A percentile compares a stretch with the other conserved stretches of the same genome.
These are phyloP conservation scores for Notarius lentiginosus DNA, from an alignment of 2,113 vertebrate species.

Conservation along the genomic window DNA sequence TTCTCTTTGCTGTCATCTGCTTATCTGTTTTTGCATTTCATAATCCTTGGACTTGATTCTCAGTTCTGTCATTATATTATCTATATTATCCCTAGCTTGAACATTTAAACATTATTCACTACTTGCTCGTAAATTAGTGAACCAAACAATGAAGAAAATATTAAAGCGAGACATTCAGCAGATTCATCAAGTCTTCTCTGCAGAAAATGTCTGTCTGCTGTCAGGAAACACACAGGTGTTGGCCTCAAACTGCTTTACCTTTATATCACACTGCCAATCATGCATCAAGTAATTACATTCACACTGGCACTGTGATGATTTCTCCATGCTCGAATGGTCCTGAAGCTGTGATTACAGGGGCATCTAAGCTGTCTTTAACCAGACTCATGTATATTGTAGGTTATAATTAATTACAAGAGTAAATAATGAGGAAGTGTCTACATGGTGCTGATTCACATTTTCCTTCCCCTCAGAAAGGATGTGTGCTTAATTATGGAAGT, in stretches of 20 bases:
- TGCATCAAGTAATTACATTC: slow-evolving; percentile 16
- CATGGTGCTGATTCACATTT: background rate
- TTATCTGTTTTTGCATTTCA: background rate
- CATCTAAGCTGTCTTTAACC: slow-evolving; percentile 2
- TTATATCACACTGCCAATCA: slow-evolving; percentile 2
- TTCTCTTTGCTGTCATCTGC: background rate
- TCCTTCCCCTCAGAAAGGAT: background rate
- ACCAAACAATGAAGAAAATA: background rate
- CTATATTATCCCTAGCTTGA: background rate
- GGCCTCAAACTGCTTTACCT: background rate
- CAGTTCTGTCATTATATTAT: background rate
- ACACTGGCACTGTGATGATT: background rate
- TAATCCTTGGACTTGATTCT: background rate
- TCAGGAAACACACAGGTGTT: background rate
- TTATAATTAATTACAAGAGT: slow-evolving; percentile 20
- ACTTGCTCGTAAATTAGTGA: background rate
- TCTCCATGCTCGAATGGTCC: background rate
- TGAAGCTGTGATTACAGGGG: slow-evolving; percentile 12
- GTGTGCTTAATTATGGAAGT: background rate
- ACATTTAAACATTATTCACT: background rate
- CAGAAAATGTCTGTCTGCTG: background rate
- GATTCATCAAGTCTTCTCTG: background rate
- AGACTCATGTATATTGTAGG: background rate
- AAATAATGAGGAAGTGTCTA: slow-evolving; percentile 2
- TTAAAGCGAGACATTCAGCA: background rate